Conservation (phyloP, 2,113 vertebrate genomes). For the Heterotilapia buettikoferi region DNA sequence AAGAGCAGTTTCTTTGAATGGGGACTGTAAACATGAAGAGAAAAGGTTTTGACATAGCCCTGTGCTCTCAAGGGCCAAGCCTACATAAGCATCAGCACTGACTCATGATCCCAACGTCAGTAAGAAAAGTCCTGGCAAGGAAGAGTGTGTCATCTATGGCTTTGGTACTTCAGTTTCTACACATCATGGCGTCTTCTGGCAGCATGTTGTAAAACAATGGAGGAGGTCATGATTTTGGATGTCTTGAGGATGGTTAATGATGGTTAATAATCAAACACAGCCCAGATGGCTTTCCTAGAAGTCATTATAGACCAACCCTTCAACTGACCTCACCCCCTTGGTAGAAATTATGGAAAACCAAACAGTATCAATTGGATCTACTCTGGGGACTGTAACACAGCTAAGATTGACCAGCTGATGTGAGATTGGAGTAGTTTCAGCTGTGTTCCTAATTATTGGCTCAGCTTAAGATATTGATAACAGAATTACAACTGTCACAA, state of each 20-base stretch:
- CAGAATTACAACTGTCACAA: neutral
- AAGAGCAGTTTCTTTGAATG: conserved; percentile 60
- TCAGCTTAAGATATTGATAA: conserved; percentile 23
- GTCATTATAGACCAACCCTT: neutral
- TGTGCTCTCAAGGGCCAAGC: conserved; percentile 30
- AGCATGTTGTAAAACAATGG: conserved; percentile 11
- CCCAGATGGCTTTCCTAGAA: conserved; percentile 39
- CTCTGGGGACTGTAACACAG: neutral
- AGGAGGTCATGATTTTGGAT: conserved; percentile 22
- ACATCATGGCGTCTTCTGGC: conserved; percentile 20
- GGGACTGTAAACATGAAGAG: conserved; percentile 60
- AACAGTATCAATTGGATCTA: conserved; percentile 13
- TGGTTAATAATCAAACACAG: conserved; percentile 24
- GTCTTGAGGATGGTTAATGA: conserved; percentile 9
- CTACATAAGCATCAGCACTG: conserved; percentile 34
- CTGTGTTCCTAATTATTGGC: conserved; percentile 30
- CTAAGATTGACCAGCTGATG: conserved; percentile 24
- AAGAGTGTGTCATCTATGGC: neutral
- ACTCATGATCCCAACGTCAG: conserved; percentile 48
- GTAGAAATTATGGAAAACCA: conserved; percentile 24
- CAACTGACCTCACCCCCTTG: neutral
- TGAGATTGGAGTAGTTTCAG: conserved; percentile 1
- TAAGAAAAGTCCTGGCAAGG: conserved; percentile 8
- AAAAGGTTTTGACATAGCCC: conserved; percentile 46
- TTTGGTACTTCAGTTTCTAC: conserved; percentile 5